A percentile compares a stretch with the other conserved stretches of the same genome.
Evolutionary conservation across 2,888 invertebrate species (phyloP).

Genomic region (Dyspetes luteomarginatus): DNA sequence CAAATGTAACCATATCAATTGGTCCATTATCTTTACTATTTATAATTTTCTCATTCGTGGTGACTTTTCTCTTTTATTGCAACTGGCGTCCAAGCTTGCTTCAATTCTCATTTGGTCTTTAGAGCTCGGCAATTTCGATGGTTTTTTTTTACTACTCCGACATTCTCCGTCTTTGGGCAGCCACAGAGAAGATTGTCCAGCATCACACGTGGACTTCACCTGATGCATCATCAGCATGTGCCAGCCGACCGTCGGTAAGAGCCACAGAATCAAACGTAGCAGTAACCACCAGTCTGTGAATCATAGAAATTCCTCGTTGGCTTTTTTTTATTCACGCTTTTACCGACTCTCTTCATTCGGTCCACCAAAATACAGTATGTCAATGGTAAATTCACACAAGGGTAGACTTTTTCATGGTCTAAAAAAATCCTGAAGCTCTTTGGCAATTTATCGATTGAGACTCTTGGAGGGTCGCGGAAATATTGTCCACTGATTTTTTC

Average conservation of each 20-base stretch:
- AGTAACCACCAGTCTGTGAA: conserved; percentile 36
- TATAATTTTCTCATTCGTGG: too few relatives aligned
- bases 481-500: background rate
- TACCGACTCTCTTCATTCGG: conserved; percentile 45
- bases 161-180: conserved; percentile 29
- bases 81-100: conserved; percentile 12
- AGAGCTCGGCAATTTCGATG: conserved; percentile 35
- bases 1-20: too few relatives aligned
- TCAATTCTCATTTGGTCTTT: conserved; percentile 34
- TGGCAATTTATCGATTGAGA: too few relatives aligned
- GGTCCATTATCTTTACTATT: too few relatives aligned
- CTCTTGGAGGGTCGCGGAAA: background rate
- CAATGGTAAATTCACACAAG: background rate
- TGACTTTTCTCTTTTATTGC: conserved; percentile 6
- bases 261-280: conserved; percentile 39
- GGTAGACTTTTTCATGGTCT: background rate
- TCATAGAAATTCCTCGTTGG: conserved; percentile 59
- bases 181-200: conserved; percentile 55
- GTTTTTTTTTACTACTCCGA: conserved; percentile 39
- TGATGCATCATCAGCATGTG: conserved; percentile 53
- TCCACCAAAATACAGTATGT: background rate
- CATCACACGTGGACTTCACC: conserved; percentile 37
- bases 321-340: conserved; percentile 53
- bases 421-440: background rate
- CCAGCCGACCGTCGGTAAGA: conserved; percentile 64